Evolutionary conservation across 37 sponge, comb jelly and placozoan species (phyloP), one percentile per base, ranked within the genome.

Genomic region (Haliclona indistincta): DNA sequence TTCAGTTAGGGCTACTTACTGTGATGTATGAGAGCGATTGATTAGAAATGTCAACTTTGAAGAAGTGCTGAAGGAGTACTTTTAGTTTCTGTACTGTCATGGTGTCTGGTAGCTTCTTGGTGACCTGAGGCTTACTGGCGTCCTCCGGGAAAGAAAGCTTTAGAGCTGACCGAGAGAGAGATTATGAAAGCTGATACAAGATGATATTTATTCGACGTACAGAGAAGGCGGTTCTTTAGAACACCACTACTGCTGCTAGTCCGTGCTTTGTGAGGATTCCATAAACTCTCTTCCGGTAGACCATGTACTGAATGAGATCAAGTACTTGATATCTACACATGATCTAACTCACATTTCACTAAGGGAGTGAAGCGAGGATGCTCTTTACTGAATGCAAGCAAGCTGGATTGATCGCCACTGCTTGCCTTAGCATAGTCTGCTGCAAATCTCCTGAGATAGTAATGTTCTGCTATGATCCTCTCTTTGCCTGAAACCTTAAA

Each of bases 21-120:
- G 10, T 47, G 13, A 49, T 44, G 58, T 93, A 88, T 54, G 82
- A 84, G 3, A 91, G 74, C 37, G 41, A 64, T 65, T 95, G 95
- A 29, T 60, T 69, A 30, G 89, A 73, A 0, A 74, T 64, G 67
- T 95, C 87, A 2, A 93, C 64, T 64, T 81, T 88, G 72, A 77
- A 89, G 43, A 89, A 39, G 8, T 94, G 74, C 26, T 83, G 90
- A 17, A 95, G 76, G 20, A 95, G 51, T 32, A 83, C 90, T 54
- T 93, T 95, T 17, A 95, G 77, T 43, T 95, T 95, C 79, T 86
- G 90, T 34, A 95, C 72, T 35, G 96, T 89, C 87, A 94, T 86
- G 26, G 88, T 53, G 23, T 63, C 56, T 15, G 96, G 96, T 11
- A 95, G 77, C 73, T 93, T 93, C 87, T 93, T 95, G 17, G 32